These are phyloP conservation scores for Lethenteron camtschaticum DNA, from an alignment of 2,113 vertebrate genomes.

Conservation along the genomic window DNA sequence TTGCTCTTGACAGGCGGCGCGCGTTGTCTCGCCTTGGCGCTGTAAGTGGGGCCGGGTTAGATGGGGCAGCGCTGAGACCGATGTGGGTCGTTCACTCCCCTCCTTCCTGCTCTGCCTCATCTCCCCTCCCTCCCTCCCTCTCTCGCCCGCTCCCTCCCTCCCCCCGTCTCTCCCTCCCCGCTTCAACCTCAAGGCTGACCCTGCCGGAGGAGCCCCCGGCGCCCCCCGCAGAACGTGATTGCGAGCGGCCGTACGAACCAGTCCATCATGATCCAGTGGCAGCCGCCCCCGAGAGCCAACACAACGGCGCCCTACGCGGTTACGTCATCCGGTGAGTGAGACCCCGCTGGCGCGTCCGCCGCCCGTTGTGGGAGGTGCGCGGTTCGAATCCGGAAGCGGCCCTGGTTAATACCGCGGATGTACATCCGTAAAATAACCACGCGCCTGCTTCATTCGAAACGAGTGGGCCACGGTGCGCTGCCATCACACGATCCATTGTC, in stretches of 20 bases:
- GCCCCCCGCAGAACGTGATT: constrained; percentile 71
- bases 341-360: no score
- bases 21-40: no score
- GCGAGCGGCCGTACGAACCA: constrained; percentile 87
- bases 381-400: no score
- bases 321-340: constrained; percentile 50
- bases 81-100: background rate
- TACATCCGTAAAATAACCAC: no score
- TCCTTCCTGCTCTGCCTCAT: background rate
- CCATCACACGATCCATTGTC: no score
- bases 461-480: no score
- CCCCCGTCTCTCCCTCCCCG: no score
- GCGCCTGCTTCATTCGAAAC: no score
- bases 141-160: background rate
- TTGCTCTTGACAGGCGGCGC: no score
- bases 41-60: no score
- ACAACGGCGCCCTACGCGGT: constrained; percentile 68
- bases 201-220: constrained; percentile 73
- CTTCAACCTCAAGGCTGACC: constrained; percentile 30
- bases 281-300: constrained; percentile 74
- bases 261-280: constrained; percentile 98
- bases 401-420: no score
- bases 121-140: background rate
- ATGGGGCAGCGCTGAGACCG: background rate
- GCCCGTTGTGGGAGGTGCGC: no score